Evolutionary conservation across 2,797 vertebrate genomes (phyloP).

Genomic region (Anas acuta): DNA sequence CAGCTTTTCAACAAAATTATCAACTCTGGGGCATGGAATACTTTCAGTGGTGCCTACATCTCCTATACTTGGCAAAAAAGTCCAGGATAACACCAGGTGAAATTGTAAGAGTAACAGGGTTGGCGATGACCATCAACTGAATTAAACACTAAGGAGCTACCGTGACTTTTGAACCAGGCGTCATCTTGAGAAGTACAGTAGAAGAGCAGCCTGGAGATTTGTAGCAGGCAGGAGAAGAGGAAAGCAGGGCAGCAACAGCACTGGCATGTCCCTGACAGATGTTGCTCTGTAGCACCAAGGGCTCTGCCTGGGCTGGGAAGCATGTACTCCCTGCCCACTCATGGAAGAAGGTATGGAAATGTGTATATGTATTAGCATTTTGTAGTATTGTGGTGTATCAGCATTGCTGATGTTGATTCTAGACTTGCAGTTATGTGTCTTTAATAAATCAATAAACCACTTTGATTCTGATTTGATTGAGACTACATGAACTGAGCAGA

Average conservation of each 20-base stretch:
- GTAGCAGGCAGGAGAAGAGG: fast-evolving
- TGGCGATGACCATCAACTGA: background rate
- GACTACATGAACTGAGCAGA: background rate
- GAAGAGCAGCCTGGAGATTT: background rate
- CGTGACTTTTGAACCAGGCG: background rate
- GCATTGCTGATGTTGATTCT: background rate
- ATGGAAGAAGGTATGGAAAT: background rate
- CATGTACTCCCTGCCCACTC: background rate
- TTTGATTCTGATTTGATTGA: background rate
- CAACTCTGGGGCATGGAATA: background rate
- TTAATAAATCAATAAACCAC: background rate
- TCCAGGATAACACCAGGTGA: background rate
- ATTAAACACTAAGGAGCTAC: background rate
- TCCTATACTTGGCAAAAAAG: background rate
- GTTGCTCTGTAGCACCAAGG: background rate
- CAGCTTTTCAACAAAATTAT: background rate
- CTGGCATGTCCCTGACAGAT: fast-evolving
- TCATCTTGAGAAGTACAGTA: background rate
- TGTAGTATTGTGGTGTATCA: background rate
- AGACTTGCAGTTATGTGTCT: background rate
- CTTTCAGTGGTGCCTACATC: background rate
- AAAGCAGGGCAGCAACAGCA: background rate
- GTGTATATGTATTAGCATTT: background rate
- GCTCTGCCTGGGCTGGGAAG: background rate
- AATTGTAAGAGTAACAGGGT: background rate